phyloP scores from a whole-genome alignment of 2,113 vertebrate genomes.

The Silurus asotus region DNA sequence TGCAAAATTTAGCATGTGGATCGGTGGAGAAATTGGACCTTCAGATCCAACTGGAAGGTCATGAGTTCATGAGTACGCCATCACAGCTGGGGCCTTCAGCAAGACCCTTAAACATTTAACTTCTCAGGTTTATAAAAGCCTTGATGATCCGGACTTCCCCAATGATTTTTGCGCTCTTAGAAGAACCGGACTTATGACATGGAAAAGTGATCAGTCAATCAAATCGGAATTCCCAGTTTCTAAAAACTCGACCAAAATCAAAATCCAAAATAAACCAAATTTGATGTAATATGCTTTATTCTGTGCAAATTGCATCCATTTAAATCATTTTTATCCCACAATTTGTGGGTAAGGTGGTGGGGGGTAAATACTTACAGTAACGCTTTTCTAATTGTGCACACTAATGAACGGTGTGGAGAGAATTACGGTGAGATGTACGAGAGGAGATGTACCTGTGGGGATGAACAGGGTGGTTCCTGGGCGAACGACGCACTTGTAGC shows the following conservation, averaged over 20 bases:
- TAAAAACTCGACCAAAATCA: not conserved
- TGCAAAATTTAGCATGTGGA: too few relatives aligned
- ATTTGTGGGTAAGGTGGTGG: too few relatives aligned
- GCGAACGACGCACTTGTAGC: constrained; percentile 87
- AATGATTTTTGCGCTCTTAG: not conserved
- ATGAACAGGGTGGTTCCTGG: constrained; percentile 97
- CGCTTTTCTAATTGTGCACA: not conserved
- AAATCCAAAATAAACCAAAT: too few relatives aligned
- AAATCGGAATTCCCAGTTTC: not conserved
- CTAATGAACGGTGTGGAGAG: not conserved
- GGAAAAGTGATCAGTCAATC: not conserved
- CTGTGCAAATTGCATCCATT: too few relatives aligned
- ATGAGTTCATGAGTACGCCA: too few relatives aligned
- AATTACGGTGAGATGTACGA: not conserved
- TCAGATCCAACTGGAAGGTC: too few relatives aligned
- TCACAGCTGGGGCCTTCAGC: too few relatives aligned
- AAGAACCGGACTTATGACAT: not conserved
- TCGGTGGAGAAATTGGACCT: too few relatives aligned
- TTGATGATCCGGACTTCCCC: not conserved
- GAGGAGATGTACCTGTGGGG: constrained; percentile 81
- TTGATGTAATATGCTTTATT: too few relatives aligned
- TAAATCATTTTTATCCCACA: too few relatives aligned
- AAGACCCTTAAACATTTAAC: too few relatives aligned
- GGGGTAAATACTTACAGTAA: not conserved
- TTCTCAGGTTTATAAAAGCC: not conserved